phyloP scores from a whole-genome alignment of 2,888 invertebrate genomes.

The Polyommatus icarus region DNA sequence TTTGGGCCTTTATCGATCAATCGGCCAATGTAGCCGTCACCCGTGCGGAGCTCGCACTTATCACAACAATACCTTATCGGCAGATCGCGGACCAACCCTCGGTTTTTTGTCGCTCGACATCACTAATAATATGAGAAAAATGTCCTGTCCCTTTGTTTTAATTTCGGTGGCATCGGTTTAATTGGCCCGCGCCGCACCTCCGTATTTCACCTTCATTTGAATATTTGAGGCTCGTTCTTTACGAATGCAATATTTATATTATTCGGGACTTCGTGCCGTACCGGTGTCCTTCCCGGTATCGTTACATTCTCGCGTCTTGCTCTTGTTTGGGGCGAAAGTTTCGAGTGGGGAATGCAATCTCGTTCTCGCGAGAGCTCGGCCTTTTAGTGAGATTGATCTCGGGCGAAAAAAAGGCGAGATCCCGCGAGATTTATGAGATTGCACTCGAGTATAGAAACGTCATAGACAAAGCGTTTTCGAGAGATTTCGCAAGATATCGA shows the following conservation, averaged over 20 bases:
- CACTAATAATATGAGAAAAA: slow-evolving; percentile 81
- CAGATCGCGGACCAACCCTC: slow-evolving; percentile 74
- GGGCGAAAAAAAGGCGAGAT: too few relatives aligned
- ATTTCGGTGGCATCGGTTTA: slow-evolving; percentile 81
- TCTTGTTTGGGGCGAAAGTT: slow-evolving; percentile 47
- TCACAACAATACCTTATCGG: slow-evolving; percentile 79
- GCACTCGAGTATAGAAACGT: too few relatives aligned
- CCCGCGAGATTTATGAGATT: too few relatives aligned
- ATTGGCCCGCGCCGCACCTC: slow-evolving; percentile 79
- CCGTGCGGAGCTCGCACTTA: slow-evolving; percentile 67
- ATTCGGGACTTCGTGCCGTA: slow-evolving; percentile 76
- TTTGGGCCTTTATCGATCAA: slow-evolving; percentile 60
- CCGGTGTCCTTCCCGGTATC: slow-evolving; percentile 79
- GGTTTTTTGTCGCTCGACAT: slow-evolving; percentile 78
- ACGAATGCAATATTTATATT: slow-evolving; percentile 76
- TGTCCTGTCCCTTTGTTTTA: slow-evolving; percentile 79
- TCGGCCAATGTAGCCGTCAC: slow-evolving; percentile 67
- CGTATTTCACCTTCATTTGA: slow-evolving; percentile 81
- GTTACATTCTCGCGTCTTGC: slow-evolving; percentile 75
- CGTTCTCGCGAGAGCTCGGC: too few relatives aligned
- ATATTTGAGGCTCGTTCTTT: slow-evolving; percentile 78
- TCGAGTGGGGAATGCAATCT: too few relatives aligned
- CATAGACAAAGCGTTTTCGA: too few relatives aligned
- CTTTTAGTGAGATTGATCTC: too few relatives aligned
- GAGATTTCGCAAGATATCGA: too few relatives aligned